Percentiles rank a stretch among this genome's conserved stretches.
Evolutionary conservation across 2,113 vertebrate genomes (phyloP).

Genomic region (Microtus pennsylvanicus): DNA sequence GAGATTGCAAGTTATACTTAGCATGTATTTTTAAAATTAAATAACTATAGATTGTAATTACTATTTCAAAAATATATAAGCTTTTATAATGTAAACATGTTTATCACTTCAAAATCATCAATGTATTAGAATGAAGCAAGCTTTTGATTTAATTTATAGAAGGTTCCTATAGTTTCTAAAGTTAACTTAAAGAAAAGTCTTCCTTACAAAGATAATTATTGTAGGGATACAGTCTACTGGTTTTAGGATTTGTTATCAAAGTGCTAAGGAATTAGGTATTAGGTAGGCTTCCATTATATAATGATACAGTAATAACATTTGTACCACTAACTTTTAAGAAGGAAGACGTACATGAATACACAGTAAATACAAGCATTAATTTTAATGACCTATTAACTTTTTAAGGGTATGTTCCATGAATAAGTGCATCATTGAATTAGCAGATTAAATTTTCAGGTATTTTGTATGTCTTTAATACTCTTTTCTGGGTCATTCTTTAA

Average conservation of each 20-base stretch:
- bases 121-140: neutral
- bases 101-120: neutral
- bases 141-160: slow-evolving; percentile 31
- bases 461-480: neutral
- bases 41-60: neutral
- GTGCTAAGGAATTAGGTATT: slow-evolving; percentile 40
- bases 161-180: slow-evolving; percentile 22
- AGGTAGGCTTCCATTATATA: slow-evolving; percentile 44
- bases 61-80: slow-evolving; percentile 7
- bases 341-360: slow-evolving; percentile 19
- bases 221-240: neutral
- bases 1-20: neutral
- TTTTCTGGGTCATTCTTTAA: slow-evolving; percentile 10
- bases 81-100: neutral
- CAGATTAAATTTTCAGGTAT: slow-evolving; percentile 48
- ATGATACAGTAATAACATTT: slow-evolving; percentile 40
- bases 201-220: neutral
- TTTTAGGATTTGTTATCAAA: slow-evolving; percentile 36
- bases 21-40: slow-evolving; percentile 24
- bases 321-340: slow-evolving; percentile 60
- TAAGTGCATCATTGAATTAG: slow-evolving; percentile 56
- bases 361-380: slow-evolving; percentile 52
- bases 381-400: slow-evolving; percentile 61
- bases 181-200: slow-evolving; percentile 12
- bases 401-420: neutral